A percentile compares a stretch with the other conserved stretches of the same genome.
phyloP scores from a whole-genome alignment of 2,113 vertebrate genomes.

The Mohoua ochrocephala region DNA sequence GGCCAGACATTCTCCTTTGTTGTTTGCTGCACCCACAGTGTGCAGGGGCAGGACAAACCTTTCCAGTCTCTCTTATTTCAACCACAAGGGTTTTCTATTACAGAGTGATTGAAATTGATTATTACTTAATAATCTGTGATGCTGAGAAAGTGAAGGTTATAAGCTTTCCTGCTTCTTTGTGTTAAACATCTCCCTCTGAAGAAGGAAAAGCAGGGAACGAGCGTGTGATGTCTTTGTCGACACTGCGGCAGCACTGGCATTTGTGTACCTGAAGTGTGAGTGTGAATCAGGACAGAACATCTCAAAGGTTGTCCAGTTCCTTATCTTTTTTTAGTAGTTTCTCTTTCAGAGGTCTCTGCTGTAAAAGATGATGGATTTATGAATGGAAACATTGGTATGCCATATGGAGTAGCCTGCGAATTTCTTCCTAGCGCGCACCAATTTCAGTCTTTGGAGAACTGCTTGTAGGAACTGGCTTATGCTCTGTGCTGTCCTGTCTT shows the following conservation, averaged over 20 bases:
- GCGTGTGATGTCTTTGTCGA: not conserved
- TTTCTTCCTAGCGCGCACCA: not conserved
- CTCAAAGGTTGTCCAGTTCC: not conserved
- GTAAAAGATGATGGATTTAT: not conserved
- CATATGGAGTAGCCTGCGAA: not conserved
- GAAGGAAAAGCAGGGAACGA: not conserved
- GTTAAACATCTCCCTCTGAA: not conserved
- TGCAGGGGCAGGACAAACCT: not conserved
- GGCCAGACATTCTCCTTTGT: not conserved
- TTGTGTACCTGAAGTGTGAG: not conserved
- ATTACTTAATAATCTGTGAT: not conserved
- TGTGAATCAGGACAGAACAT: not conserved
- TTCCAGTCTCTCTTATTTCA: not conserved
- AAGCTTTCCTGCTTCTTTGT: not conserved
- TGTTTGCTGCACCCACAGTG: not conserved
- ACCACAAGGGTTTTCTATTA: not conserved
- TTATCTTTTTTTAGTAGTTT: not conserved
- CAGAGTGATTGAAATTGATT: not conserved
- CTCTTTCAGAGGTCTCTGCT: not conserved
- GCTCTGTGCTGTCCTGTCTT: not conserved
- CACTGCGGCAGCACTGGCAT: not conserved
- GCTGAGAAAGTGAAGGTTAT: not conserved
- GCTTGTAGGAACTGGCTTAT: not conserved
- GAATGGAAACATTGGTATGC: not conserved
- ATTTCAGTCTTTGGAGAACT: not conserved